Evolutionary conservation across 2,113 vertebrate genomes (phyloP), one percentile per base, ranked within the genome.

Genomic region (Phycodurus eques): DNA sequence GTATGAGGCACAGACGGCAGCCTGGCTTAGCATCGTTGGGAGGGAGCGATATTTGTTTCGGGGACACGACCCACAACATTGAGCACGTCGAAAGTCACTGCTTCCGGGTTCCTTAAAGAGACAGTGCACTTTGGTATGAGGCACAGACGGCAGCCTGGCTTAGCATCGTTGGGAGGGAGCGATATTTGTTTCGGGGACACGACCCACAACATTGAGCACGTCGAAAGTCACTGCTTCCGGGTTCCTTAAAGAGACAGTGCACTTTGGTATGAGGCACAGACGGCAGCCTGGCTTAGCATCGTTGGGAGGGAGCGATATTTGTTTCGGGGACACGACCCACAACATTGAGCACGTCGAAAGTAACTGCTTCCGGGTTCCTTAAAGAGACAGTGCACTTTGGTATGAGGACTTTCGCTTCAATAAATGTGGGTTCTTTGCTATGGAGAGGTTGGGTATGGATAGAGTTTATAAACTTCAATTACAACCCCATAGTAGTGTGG

Each of bases 41-140:
- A 57, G 72, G 54, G 68, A 71, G 56, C 66, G 68, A 71, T 63
- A 75, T 27, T 77, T 67, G 61, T 72, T 67, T 33, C 72, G 42
- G 86, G 72, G 77, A 59, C 43, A 20, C 44, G 15, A 47, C 72
- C 74, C 27, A 27, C 27, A 27, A 27, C 27, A 77, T 73, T 73
- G 31, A 67, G 65, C 77, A 67, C 67, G 53, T 54, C 39, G n/a
- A 44, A 13, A 0, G 8, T 8, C 73, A 80, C 1, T 66, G 19
- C 35, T 93, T 93, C 92, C 93, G 91, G 88, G 80, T 82, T 0
- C 85, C 90, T 93, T 92, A 93, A 93, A 93, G 92, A 13, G 77
- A 87, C 86, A 86, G 88, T 64, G 27, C 61, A 46, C 11, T 47
- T 56, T 67, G 42, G 10, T n/a, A 59, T 5, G 19, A 61, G 54